Evolutionary conservation across 2,888 invertebrate species (phyloP), one percentile per base, ranked within the genome.

Genomic region (Agriopis aurantiaria): DNA sequence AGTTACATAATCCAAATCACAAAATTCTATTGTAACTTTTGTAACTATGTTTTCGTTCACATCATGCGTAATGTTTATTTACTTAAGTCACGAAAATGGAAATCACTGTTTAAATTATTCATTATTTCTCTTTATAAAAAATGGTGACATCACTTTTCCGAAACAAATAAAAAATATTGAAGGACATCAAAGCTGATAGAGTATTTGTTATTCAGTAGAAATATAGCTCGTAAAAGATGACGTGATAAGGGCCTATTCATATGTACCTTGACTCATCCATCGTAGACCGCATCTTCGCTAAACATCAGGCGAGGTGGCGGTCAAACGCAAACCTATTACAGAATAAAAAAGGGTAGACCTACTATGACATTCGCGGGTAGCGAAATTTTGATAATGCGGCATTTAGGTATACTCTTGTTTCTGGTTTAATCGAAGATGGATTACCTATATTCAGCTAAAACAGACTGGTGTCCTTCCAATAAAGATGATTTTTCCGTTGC

Each of bases 51-150:
- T 55, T 63, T 63, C 23, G 9, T 62, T 62, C 46, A 14, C 53
- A 63, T 53, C 33, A 12, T 63, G 63, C 56, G 55, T 62, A 43
- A 64, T 64, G 56, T 64, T 64, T 64, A 64, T 64, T 64, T 64
- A 58, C 65, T 52, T 65, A 45, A 51, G 58, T 52, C 65, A 65
- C 65, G 45, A 58, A 55, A 64, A 65, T 58, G 57, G 65, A 57
- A 43, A 51, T 58, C 58, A 45, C 33, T 40, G 59, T 59, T 60
- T 66, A 53, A 60, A 60, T 66, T 43, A 66, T 65, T 66, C 66
- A 66, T 66, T 53, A 65, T 45, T 43, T 59, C 46, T 53, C 43
- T 14, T 52, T 43, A 33, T 33, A 49, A 49, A 49, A 43, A 46
- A 46, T 48, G 46, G 64, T 65, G 64, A 65, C 57, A 65, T 65